Conservation (phyloP, 37 sponge, comb jelly and placozoan species). For the Chondrilla cf. caribensis region DNA sequence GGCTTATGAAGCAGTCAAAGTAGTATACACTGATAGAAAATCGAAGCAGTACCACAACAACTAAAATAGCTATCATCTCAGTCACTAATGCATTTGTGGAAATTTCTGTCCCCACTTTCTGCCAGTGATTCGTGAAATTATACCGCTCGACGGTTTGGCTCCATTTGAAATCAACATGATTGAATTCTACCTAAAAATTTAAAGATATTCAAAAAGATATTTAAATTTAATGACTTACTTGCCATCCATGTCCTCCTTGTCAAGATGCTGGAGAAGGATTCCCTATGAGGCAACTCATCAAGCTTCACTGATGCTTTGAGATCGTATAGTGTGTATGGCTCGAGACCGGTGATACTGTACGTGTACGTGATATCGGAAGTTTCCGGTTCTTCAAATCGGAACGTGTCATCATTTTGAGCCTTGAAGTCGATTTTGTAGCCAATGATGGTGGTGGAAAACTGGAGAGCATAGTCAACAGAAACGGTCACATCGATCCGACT, state of each 20-base stretch:
- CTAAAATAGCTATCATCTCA: too few species aligned
- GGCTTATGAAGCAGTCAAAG: too few species aligned
- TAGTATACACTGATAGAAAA: too few species aligned
- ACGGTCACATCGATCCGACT: background rate
- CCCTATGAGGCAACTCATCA: background rate
- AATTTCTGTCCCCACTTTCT: too few species aligned
- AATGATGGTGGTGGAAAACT: slow-evolving; percentile 1
- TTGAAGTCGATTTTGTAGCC: slow-evolving; percentile 6
- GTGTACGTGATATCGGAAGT: background rate
- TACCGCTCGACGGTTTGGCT: too few species aligned
- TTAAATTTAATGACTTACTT: background rate
- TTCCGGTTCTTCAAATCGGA: too few species aligned
- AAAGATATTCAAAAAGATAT: too few species aligned
- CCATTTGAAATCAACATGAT: too few species aligned
- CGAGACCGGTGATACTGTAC: background rate
- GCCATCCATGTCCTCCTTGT: background rate
- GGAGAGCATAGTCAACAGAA: background rate
- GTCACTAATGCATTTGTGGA: too few species aligned
- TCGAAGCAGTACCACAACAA: too few species aligned
- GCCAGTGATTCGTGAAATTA: too few species aligned
- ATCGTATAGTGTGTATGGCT: slow-evolving; percentile 8
- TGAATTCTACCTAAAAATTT: too few species aligned
- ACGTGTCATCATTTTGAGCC: background rate
- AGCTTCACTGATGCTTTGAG: background rate
- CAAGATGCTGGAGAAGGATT: background rate